A percentile compares a stretch with the other conserved stretches of the same genome.
Evolutionary conservation across 1,140 invertebrate species (phyloP).

Genomic region (Grapholita molesta): DNA sequence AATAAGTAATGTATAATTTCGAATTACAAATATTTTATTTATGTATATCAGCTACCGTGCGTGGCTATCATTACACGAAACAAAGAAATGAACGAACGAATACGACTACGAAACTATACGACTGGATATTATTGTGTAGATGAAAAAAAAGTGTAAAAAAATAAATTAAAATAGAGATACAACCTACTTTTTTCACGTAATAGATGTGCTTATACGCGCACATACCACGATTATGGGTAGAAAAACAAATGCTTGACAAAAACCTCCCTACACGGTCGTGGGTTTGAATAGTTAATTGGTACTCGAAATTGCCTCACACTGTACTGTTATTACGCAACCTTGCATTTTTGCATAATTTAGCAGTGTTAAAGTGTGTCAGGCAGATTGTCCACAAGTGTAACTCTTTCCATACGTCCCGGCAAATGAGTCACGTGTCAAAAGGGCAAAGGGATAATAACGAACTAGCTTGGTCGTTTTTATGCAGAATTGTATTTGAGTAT

Average conservation of each 20-base stretch:
- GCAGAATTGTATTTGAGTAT: constrained; percentile 29
- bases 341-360: constrained; percentile 13
- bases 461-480: constrained; percentile 34
- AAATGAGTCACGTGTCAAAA: constrained; percentile 39
- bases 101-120: too few relatives aligned
- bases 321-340: background rate
- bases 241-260: background rate
- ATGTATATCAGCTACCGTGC: too few relatives aligned
- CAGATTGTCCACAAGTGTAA: constrained; percentile 3
- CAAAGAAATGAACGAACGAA: too few relatives aligned
- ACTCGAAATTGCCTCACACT: background rate
- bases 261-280: background rate
- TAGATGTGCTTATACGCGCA: too few relatives aligned
- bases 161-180: too few relatives aligned
- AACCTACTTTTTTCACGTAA: too few relatives aligned
- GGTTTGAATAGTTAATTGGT: background rate
- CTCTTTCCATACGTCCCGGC: constrained; percentile 19
- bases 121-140: too few relatives aligned
- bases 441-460: constrained; percentile 44
- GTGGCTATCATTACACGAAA: too few relatives aligned
- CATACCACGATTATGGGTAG: too few relatives aligned
- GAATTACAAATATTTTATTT: too few relatives aligned
- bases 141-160: too few relatives aligned
- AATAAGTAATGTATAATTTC: too few relatives aligned
- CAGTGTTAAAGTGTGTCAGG: background rate